Evolutionary conservation across 2,888 invertebrate species (phyloP).

Genomic region (Cantharis lateralis): DNA sequence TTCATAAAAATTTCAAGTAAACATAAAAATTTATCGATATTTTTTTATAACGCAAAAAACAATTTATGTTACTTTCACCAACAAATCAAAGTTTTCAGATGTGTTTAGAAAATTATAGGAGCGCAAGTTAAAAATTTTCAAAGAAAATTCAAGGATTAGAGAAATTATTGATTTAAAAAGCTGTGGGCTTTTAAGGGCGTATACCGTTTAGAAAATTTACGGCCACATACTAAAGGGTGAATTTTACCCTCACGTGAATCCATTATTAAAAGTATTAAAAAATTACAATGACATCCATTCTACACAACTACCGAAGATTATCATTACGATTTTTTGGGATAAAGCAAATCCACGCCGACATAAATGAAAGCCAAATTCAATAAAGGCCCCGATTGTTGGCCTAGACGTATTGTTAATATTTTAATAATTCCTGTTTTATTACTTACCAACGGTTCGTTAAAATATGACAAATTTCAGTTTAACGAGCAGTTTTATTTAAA

Average conservation of each 20-base stretch:
- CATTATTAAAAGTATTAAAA: neutral
- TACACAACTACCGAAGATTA: neutral
- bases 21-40: neutral
- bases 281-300: neutral
- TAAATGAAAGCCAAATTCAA: neutral
- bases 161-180: neutral
- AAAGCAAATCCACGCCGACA: neutral
- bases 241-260: neutral
- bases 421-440: neutral
- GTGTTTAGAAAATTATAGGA: neutral
- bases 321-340: neutral
- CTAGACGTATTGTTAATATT: neutral
- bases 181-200: neutral
- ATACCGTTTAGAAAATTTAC: neutral
- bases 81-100: neutral
- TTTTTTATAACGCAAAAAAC: neutral
- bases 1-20: neutral
- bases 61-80: neutral
- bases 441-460: neutral
- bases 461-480: neutral
- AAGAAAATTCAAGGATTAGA: neutral
- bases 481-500: neutral
- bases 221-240: neutral
- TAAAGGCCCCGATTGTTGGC: neutral
- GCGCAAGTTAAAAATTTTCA: neutral